Base-by-base conservation (phyloP, 1,140 invertebrate genomes). In the Diorhabda carinulata region DNA sequence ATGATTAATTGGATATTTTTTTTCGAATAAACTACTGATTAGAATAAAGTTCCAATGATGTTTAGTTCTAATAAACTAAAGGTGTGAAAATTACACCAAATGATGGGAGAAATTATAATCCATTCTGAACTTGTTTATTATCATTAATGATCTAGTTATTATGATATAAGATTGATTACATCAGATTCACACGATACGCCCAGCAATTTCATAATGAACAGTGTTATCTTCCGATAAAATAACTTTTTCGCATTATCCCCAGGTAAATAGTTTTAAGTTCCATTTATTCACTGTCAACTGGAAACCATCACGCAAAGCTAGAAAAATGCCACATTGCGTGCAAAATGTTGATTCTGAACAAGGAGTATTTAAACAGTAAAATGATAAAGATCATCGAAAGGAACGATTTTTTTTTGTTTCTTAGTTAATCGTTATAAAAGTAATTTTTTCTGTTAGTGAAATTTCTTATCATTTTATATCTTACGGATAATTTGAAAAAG, bases 221-320 rank as follows among this genome's bases (percentile, higher is more conserved):
- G 6, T 52, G 47, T 52, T 52, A 52, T 52, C 47, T 52, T 52
- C 4, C n/a, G 47, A 52, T 52, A 52, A 52, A 52, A 52, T 52
- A 52, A 52, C 47, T 52, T 52, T 52, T 52, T 52, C 47, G n/a
- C 47, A 52, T 52, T 52, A 52, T 52, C 6, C 47, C 6, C 47
- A 6, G 47, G 47, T 60, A 6, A 60, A 60, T 42, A n/a, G 58
- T 60, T 60, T 60, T 60, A 25, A 25, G 41, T 42, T 42, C 58
- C 58, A 60, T 60, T 60, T 10, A 60, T 60, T 52, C 25, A 60
- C 41, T 60, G 58, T 60, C 58, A 60, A 60, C 58, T 60, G 5
- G 7, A 6, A 10, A 10, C 3, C 58, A 60, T 25, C 58, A 60
- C 58, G 58, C 58, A 1, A 60, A 42, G 58, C 25, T 7, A 42